Base-by-base conservation (phyloP, 2,797 vertebrate species). In the Coccyzus lansbergi region DNA sequence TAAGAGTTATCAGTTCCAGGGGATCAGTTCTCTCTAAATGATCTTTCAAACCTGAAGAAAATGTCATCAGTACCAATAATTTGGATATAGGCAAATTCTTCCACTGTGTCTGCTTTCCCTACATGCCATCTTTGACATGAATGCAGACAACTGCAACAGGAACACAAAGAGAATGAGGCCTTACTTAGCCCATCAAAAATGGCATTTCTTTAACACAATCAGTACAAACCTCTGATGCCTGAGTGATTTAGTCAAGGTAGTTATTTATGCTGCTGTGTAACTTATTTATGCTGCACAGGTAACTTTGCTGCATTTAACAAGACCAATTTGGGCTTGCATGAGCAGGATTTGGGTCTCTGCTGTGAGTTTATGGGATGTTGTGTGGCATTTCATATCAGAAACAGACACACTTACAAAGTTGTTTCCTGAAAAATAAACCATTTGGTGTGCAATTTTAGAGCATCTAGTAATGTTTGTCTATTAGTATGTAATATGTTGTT, bases 191-290 rank as follows among this genome's bases (percentile, higher is more conserved):
- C 59, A 14, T 16, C 53, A 86, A 38, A 80, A 86, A 64, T 25
- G 34, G 49, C 65, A 26, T 25, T 81, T 46, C 71, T 84, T 51
- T 70, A 75, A 34, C 53, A 53, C 46, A 78, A 19, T 24, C 7
- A 40, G 72, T 33, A 78, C 38, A 90, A 55, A 48, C 64, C 40
- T 67, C 56, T 88, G 55, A 60, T 91, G 77, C 31, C n/a, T 63
- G 63, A 67, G 52, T 53, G 48, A 49, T 80, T 51, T 89, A 49
- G 52, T 38, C 59, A 84, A 70, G 51, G 12, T 36, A 91, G 77
- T 83, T 93, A 63, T 71, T 88, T 91, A 67, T 59, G 34, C 74
- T 88, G 72, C 40, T 92, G 40, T 64, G 62, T n/a, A n/a, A n/a
- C n/a, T 83, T 93, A 63, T 71, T 88, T 91, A 67, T 59, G 34